Base-by-base conservation (phyloP, 2,888 invertebrate genomes). In the Melinaea menophilus region DNA sequence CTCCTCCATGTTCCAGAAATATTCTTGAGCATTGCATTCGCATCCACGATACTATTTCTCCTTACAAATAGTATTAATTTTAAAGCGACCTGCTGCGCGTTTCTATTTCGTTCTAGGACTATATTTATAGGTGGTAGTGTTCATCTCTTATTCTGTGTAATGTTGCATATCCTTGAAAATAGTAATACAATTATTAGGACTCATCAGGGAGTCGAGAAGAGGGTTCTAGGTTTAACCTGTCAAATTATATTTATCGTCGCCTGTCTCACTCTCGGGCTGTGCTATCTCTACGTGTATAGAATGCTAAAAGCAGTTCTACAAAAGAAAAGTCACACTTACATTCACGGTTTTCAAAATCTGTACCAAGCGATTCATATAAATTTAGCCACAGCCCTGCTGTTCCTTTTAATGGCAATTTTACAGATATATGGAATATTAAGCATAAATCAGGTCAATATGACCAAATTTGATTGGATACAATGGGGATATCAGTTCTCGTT, bases 401-500 rank as follows among this genome's bases (percentile, higher is more conserved):
- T 97, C 78, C 93, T 97, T 12, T 84, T 97, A 34, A 92, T 97
- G 89, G 96, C 96, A 1, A 94, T 94, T 12, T 92, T 97, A 35
- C 97, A 97, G 78, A 93, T 97, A 34, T 97, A 97, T 80, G 96
- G 96, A 2, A 90, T 91, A 58, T 84, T 91, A 62, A 88, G 88
- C 5, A 89, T 91, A 59, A 89, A 88, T 69, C 90, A 90, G 73
- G 92, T 92, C 31, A 91, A 88, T 63, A 92, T 93, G 86, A 92
- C 92, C 1, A 94, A 94, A 73, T 93, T 94, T 73, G 94, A 95
- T 67, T 98, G 98, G 98, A 92, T 97, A 3, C 95, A 97, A 91
- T 98, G 97, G 97, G 95, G 96, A 31, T 97, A 96, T 87, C 97
- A 98, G 79, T 94, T 97, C 77, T 95, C 95, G 0, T 92, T 97